Conservation (phyloP, 2,888 invertebrate genomes). For the Lepidochrysops patricia region DNA sequence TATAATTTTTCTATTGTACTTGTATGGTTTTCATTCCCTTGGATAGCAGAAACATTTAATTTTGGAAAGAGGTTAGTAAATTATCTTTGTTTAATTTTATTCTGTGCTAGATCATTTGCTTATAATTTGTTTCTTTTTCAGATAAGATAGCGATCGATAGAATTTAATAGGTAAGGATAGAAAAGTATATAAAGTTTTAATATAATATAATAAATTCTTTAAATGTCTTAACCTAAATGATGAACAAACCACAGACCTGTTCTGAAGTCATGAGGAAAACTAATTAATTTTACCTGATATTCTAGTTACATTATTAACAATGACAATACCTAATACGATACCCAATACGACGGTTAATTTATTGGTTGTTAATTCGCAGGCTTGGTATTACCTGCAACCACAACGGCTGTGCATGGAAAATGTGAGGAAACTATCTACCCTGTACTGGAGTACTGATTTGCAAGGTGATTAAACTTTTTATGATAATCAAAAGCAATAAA, state of each 20-base stretch:
- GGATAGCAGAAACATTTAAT: slow-evolving; percentile 11
- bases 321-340: too few relatives aligned
- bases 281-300: slow-evolving; percentile 4
- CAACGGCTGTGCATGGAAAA: too few relatives aligned
- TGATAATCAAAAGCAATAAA: too few relatives aligned
- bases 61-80: slow-evolving; percentile 34
- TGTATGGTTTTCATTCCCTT: slow-evolving; percentile 37
- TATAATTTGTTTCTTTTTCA: slow-evolving; percentile 16
- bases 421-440: too few relatives aligned
- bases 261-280: slow-evolving; percentile 22
- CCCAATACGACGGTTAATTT: too few relatives aligned
- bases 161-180: not conserved
- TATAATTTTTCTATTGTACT: slow-evolving; percentile 72
- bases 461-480: too few relatives aligned
- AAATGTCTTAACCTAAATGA: slow-evolving; percentile 9
- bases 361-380: too few relatives aligned
- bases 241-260: slow-evolving; percentile 23
- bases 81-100: slow-evolving; percentile 5
- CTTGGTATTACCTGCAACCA: too few relatives aligned
- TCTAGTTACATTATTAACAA: not conserved
- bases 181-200: too few relatives aligned
- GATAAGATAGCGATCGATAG: not conserved
- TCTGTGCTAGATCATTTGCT: not conserved
- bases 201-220: too few relatives aligned
- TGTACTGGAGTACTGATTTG: too few relatives aligned